A percentile compares a stretch with the other conserved stretches of the same genome.
These are phyloP conservation scores for Mormyrus hasselquistii DNA, from an alignment of 2,797 vertebrate species.

Conservation along the genomic window DNA sequence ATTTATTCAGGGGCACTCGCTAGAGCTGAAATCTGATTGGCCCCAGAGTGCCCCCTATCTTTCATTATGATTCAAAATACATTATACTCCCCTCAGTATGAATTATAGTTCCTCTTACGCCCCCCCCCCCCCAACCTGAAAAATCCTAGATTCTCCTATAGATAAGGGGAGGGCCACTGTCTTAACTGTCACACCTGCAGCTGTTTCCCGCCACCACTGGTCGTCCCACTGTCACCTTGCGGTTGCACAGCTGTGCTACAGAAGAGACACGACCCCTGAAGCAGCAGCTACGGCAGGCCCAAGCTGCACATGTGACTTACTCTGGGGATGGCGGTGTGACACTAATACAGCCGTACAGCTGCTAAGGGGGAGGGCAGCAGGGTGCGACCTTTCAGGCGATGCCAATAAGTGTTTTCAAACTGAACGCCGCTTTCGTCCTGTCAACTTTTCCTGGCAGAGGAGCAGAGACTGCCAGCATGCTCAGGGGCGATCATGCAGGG, in stretches of 20 bases:
- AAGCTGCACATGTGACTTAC: conserved; percentile 27
- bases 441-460: conserved; percentile 50
- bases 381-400: conserved; percentile 58
- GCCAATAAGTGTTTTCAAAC: conserved; percentile 64
- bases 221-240: conserved; percentile 43
- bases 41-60: not conserved
- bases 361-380: conserved; percentile 62
- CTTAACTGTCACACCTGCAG: conserved; percentile 24
- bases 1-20: not conserved
- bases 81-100: not conserved
- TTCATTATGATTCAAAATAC: not conserved
- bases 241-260: conserved; percentile 53
- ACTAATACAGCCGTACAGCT: conserved; percentile 64
- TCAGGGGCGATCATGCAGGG: conserved; percentile 30
- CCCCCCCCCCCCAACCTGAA: not conserved
- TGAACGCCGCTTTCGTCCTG: conserved; percentile 43
- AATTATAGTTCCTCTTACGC: not conserved
- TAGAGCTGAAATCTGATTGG: not conserved
- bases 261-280: conserved; percentile 39
- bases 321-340: conserved; percentile 53
- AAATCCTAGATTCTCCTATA: conserved; percentile 28
- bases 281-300: conserved; percentile 18
- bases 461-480: conserved; percentile 31
- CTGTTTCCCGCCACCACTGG: conserved; percentile 43
- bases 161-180: not conserved